Base-by-base conservation (phyloP, 2,113 vertebrate genomes). In the Rafetus swinhoei region DNA sequence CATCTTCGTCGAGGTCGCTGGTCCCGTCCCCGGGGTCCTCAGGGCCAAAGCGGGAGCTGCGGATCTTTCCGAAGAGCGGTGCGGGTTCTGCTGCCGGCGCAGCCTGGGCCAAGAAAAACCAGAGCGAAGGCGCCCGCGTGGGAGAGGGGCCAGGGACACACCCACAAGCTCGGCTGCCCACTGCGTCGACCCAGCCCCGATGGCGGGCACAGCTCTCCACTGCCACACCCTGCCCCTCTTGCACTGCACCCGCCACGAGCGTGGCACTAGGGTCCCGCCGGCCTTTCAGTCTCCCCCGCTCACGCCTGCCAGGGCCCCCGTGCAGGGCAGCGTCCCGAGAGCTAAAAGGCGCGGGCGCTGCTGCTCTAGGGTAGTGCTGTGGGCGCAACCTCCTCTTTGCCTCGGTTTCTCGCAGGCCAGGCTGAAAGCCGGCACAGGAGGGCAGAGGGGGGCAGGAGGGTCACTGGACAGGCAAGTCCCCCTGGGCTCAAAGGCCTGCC, bases 31-130 rank as follows among this genome's bases (percentile, higher is more conserved):
- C 98, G 0, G 98, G 72, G 14, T 99, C 98, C 1, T 99, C 99
- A 0, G 98, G 90, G 79, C 98, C 95, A 22, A 99, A 99, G 55
- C 99, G 99, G 39, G 99, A 7, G 0, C 98, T 97, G 69, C 99
- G 98, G 92, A 99, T 99, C 97, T 99, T 99, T 81, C 99, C 98
- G 0, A 99, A 99, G 3, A 99, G 97, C 0, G 98, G n/a, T n/a
- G 98, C 2, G 99, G 97, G 7, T 96, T 99, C 97, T 99, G 99
- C 97, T 99, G 99, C 27, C 99, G 97, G 82, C 99, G 98, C 93
- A 99, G 98, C 97, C 99, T 99, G 95, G 3, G 54, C 74, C 60
- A 62, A 27, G 18, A 29, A 45, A 35, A 57, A 45, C 1, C 32
- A 0, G 16, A 60, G 19, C 29, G 10, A 13, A 94, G 14, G 86